A percentile compares a stretch with the other conserved stretches of the same genome.
Evolutionary conservation across 1,140 invertebrate species (phyloP).

Genomic region (Linepithema humile): DNA sequence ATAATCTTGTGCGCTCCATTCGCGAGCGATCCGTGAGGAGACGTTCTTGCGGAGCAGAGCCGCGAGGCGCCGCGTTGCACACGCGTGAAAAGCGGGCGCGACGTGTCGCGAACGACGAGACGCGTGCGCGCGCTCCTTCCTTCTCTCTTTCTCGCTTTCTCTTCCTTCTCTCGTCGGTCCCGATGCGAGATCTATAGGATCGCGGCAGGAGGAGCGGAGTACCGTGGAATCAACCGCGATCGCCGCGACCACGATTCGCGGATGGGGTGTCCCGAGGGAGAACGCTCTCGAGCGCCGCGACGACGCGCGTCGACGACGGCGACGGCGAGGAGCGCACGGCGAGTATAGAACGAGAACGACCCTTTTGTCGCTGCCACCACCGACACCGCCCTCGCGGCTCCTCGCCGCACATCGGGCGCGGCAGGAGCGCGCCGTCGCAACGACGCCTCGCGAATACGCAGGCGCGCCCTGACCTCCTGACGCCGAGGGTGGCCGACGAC

Average conservation of each 20-base stretch:
- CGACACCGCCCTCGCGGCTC: conserved; percentile 78
- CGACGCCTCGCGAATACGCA: conserved; percentile 62
- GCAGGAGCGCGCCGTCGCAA: conserved; percentile 70
- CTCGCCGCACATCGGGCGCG: conserved; percentile 60
- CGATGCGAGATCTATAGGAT: conserved; percentile 46
- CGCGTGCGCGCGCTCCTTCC: background rate
- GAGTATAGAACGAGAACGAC: conserved; percentile 57
- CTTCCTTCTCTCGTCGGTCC: background rate
- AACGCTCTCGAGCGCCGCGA: conserved; percentile 28
- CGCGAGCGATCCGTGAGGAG: conserved; percentile 3
- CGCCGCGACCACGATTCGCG: background rate
- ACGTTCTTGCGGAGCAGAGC: background rate
- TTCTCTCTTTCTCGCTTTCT: background rate
- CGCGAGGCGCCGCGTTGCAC: background rate
- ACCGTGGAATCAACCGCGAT: background rate
- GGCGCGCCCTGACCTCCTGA: conserved; percentile 52
- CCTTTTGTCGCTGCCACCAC: conserved; percentile 60
- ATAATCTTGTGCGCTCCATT: conserved; percentile 60
- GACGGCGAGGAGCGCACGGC: conserved; percentile 46
- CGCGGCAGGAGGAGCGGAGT: background rate
- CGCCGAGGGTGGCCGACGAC: too few relatives aligned
- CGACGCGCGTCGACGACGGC: conserved; percentile 58
- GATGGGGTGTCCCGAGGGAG: background rate
- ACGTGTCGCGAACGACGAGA: conserved; percentile 2
- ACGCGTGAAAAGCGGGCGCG: conserved; percentile 17